phyloP scores from a whole-genome alignment of 2,888 invertebrate genomes.

The Amblyjoppa fuscipennis region DNA sequence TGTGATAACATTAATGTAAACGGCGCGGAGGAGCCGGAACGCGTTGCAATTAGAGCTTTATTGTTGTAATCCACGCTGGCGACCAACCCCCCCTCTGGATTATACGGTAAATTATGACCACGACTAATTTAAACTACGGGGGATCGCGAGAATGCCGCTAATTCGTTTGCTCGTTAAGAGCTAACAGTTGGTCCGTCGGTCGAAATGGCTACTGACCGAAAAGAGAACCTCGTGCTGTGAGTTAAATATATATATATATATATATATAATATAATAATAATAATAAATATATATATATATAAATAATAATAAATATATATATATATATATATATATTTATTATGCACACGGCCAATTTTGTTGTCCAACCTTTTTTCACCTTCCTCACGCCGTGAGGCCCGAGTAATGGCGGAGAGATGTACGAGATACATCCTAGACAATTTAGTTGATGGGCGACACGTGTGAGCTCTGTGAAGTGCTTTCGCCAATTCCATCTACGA shows the following conservation, averaged over 20 bases:
- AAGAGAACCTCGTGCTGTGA: not conserved
- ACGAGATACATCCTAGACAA: not conserved
- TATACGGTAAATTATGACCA: conserved; percentile 44
- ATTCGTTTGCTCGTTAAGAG: conserved; percentile 38
- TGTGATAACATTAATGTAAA: conserved; percentile 44
- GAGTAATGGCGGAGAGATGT: conserved; percentile 14
- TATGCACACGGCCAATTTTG: too few relatives aligned
- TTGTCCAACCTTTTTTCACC: not conserved
- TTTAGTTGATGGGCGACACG: conserved; percentile 10
- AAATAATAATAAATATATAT: too few relatives aligned
- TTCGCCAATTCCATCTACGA: conserved; percentile 21
- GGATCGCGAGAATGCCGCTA: conserved; percentile 15
- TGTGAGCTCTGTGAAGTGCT: not conserved
- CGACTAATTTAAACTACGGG: conserved; percentile 30
- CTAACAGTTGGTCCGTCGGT: conserved; percentile 4
- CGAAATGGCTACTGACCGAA: conserved; percentile 17
- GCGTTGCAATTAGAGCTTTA: conserved; percentile 53
- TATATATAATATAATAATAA: too few relatives aligned
- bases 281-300: too few relatives aligned
- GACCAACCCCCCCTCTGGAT: conserved; percentile 31
- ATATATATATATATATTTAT: too few relatives aligned
- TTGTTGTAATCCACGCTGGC: conserved; percentile 49
- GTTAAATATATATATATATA: too few relatives aligned
- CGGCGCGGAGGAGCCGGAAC: conserved; percentile 15
- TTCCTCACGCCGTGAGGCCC: not conserved